Base-by-base conservation (phyloP, 2,888 invertebrate genomes). In the Habrosyne pyritoides region DNA sequence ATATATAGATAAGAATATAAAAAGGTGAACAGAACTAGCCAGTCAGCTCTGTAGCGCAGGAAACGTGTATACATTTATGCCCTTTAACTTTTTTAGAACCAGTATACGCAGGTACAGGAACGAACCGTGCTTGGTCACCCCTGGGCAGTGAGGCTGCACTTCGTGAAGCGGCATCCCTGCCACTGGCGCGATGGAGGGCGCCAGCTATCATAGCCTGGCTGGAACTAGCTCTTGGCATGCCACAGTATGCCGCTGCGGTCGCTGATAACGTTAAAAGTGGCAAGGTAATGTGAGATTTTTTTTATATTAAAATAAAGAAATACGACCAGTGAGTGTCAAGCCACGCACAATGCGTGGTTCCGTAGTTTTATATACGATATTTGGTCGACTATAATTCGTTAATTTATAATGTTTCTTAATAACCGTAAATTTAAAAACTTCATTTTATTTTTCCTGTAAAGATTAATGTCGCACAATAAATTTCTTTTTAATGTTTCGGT, bases 211-310 rank as follows among this genome's bases (percentile, higher is more conserved):
- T 98, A 46, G 98, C 98, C 1, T 99, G 98, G 98, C 92, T 99
- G 53, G 98, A 98, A 86, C 95, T 98, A 28, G 97, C 98, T 0
- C 94, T 99, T 6, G 98, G 98, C 53, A 98, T 99, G 98, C 97
- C 98, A 0, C 98, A 98, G 77, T 98, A 98, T 73, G 98, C 98
- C 2, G 95, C 96, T 21, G 94, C 96, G 49, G 98, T 98, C 75
- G 97, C 97, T 21, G 98, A 98, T 81, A 98, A 98, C 84, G 96
- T 99, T 63, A 98, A 98, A 86, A 98, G 98, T 82, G 98, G 98
- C 73, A 98, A 98, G 95, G 98, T 97, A 18, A 48, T 69, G 14
- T 42, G 18, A n/a, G 2, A 18, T 12, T 18, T n/a, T n/a, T n/a
- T n/a, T n/a, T n/a, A n/a, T n/a, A n/a, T n/a, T n/a, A n/a, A n/a